Evolutionary conservation across 23 tunicate genomes (phyloP), one percentile per base, ranked within the genome.

Genomic region (Phallusia fumigata): DNA sequence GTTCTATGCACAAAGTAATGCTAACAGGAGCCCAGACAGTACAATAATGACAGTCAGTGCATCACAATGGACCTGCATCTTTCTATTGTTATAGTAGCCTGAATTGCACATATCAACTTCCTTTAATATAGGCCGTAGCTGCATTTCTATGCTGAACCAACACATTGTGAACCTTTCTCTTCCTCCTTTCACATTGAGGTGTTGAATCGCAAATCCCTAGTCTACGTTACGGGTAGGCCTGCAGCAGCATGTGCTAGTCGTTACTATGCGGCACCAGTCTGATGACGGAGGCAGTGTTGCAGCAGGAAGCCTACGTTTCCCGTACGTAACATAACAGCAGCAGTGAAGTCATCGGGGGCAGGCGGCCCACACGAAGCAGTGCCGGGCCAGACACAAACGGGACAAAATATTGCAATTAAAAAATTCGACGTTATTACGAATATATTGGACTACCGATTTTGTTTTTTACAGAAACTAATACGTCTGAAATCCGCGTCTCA

Each of bases 281-380:
- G 76, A 65, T 33, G 84, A 34, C 32, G 84, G 19, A 32, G 52
- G n/a, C 19, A 30, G 11, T 33, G 51, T 52, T 31, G 52, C 53
- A 34, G 83, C 83, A 80, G 83, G 83, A 80, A 80, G 58, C 69
- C 83, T 47, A 32, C 52, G 52, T 36, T 80, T 80, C 83, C 83
- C 69, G 83, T 80, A 80, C 83, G 83, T 80, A 52, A 30, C 49
- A 30, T 32, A 32, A 80, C 83, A 64, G 53, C 83, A 52, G 28
- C 28, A 58, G 28, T 58, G 11, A 16, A 1, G 69, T 58, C 69
- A 58, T 58, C 69, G 13, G 28, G 26, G 69, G 69, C 28, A 24
- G 28, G 69, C 69, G 8, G 47, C 5, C 47, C 10, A 10, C 47
- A 40, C 47, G 47, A 40, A 40, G 47, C 10, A 10, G 47, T 40